phyloP scores from a whole-genome alignment of 2,888 invertebrate genomes.

The Pheosia tremula region DNA sequence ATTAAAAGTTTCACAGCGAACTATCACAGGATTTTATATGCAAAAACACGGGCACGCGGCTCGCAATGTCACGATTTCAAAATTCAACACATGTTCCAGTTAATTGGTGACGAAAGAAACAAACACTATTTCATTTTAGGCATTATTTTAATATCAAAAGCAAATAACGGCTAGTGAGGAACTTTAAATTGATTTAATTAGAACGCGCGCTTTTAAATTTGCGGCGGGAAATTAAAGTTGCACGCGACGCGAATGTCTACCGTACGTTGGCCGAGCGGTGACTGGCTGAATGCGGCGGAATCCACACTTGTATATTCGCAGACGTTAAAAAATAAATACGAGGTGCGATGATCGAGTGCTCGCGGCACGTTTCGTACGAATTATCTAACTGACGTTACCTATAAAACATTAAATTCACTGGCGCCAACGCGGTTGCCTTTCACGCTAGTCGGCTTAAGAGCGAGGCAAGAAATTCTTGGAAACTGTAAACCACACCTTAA shows the following conservation, averaged over 20 bases:
- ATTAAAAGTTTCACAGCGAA: conserved; percentile 68
- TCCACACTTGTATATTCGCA: conserved; percentile 74
- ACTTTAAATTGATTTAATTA: conserved; percentile 45
- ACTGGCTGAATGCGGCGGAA: conserved; percentile 73
- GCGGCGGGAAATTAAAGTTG: conserved; percentile 65
- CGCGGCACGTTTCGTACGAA: conserved; percentile 62
- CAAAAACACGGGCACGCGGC: conserved; percentile 57
- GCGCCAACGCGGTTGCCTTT: conserved; percentile 27
- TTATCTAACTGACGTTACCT: conserved; percentile 63
- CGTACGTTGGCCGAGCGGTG: conserved; percentile 72
- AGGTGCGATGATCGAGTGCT: conserved; percentile 75
- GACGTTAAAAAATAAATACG: conserved; percentile 78
- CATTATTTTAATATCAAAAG: conserved; percentile 56
- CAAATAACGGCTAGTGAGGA: conserved; percentile 41
- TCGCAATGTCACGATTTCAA: conserved; percentile 65
- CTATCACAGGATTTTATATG: conserved; percentile 74
- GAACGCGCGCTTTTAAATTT: conserved; percentile 61
- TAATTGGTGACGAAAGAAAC: conserved; percentile 26
- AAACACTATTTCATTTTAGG: conserved; percentile 76
- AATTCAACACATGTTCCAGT: conserved; percentile 61
- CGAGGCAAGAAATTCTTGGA: conserved; percentile 20
- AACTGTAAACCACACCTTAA: conserved; percentile 18
- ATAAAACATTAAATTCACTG: conserved; percentile 25
- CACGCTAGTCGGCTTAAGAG: conserved; percentile 23
- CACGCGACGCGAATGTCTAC: conserved; percentile 66